phyloP scores from a whole-genome alignment of 2,888 invertebrate species.

The Plutella xylostella region DNA sequence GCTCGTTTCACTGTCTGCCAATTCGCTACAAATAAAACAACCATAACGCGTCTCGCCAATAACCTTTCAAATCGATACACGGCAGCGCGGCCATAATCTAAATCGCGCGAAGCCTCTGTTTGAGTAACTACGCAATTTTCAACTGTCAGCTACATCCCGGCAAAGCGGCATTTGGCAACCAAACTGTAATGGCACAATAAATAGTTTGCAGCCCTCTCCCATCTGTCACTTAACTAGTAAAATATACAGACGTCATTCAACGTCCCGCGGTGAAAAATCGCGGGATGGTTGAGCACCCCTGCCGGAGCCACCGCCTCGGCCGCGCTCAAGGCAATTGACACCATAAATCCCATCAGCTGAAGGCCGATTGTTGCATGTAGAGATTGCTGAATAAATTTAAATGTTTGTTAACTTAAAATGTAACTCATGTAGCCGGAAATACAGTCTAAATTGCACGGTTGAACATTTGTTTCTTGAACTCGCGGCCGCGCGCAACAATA shows the following conservation, averaged over 20 bases:
- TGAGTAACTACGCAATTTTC: slow-evolving; percentile 40
- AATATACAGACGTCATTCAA: slow-evolving; percentile 67
- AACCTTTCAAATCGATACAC: slow-evolving; percentile 28
- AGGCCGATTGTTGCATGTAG: slow-evolving; percentile 1
- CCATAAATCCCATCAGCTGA: background rate
- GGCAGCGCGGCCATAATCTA: background rate
- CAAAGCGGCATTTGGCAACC: slow-evolving; percentile 50
- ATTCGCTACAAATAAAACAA: slow-evolving; percentile 48
- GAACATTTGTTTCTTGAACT: slow-evolving; percentile 2
- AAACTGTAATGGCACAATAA: slow-evolving; percentile 62
- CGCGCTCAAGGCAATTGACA: background rate
- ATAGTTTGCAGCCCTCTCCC: slow-evolving; percentile 63
- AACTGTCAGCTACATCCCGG: slow-evolving; percentile 51
- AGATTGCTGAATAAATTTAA: slow-evolving; percentile 57
- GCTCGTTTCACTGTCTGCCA: slow-evolving; percentile 45
- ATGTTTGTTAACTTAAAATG: slow-evolving; percentile 70
- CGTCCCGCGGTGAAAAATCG: slow-evolving; percentile 61
- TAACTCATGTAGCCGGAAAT: slow-evolving; percentile 68
- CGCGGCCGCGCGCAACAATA: background rate
- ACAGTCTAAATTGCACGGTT: slow-evolving; percentile 64
- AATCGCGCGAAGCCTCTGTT: slow-evolving; percentile 3
- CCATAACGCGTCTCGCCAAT: slow-evolving; percentile 26
- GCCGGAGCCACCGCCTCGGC: slow-evolving; percentile 18
- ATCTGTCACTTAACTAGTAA: slow-evolving; percentile 69
- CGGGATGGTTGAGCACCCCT: slow-evolving; percentile 47